Evolutionary conservation across 1,140 invertebrate genomes (phyloP).

Genomic region (Armadillidium nasatum): DNA sequence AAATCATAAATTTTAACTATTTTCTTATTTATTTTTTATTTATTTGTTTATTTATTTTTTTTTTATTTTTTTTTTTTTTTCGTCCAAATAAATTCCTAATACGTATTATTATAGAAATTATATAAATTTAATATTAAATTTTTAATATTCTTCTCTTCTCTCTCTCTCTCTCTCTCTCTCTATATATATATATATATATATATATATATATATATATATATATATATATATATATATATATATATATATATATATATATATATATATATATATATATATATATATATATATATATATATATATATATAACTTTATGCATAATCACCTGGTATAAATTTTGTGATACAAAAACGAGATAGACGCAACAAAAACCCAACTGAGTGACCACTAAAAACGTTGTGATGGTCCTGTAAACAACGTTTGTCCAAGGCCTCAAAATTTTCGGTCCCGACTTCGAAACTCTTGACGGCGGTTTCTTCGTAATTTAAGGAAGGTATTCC

Average conservation of each 20-base stretch:
- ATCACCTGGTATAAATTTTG: slow-evolving; percentile 72
- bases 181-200: too few species aligned
- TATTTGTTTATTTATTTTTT: too few species aligned
- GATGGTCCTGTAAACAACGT: slow-evolving; percentile 59
- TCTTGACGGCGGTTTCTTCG: slow-evolving; percentile 64
- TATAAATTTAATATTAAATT: too few species aligned
- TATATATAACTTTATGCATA: slow-evolving; percentile 1
- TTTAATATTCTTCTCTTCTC: background rate
- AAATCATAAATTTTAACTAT: background rate
- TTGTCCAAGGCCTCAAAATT: slow-evolving; percentile 49
- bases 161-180: too few species aligned
- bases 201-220: too few species aligned
- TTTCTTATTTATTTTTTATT: too few species aligned
- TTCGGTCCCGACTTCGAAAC: slow-evolving; percentile 63
- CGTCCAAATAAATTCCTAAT: too few species aligned
- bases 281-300: background rate
- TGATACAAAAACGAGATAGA: slow-evolving; percentile 90
- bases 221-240: background rate
- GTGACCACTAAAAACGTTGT: slow-evolving; percentile 81
- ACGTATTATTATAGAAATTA: too few species aligned
- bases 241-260: slow-evolving; percentile 19
- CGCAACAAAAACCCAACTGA: slow-evolving; percentile 92
- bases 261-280: background rate
- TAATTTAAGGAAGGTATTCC: slow-evolving; percentile 61
- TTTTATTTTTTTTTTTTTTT: too few species aligned